phyloP scores from a whole-genome alignment of 2,113 vertebrate genomes.

The Paradoxurus hermaphroditus region DNA sequence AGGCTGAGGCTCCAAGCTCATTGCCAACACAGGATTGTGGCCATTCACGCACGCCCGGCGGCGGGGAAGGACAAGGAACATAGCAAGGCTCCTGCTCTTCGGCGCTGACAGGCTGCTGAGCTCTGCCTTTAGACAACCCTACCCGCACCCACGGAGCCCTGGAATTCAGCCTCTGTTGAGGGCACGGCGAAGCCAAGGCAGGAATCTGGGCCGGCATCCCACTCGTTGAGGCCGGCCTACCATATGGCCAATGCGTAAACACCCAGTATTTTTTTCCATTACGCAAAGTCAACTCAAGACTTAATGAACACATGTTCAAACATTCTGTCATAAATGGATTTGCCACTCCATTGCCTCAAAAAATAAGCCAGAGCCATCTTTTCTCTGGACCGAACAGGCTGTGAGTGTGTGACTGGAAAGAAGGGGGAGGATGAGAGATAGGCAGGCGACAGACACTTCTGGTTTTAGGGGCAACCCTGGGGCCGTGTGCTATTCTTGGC shows the following conservation, averaged over 20 bases:
- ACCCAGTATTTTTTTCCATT: background rate
- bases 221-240: background rate
- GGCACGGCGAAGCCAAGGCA: background rate
- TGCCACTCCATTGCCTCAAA: slow-evolving; percentile 15
- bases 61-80: no score
- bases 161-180: no score
- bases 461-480: background rate
- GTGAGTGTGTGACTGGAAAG: background rate
- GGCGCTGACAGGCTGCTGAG: no score
- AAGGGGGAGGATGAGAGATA: fast-evolving
- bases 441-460: background rate
- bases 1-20: background rate
- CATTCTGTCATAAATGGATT: slow-evolving; percentile 10
- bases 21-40: fast-evolving
- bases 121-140: fast-evolving
- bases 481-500: background rate
- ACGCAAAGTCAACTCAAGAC: background rate
- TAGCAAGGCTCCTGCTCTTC: fast-evolving
- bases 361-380: background rate
- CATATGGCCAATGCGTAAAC: background rate
- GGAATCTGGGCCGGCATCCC: background rate
- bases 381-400: background rate
- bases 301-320: background rate
- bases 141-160: background rate
- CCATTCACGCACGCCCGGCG: fast-evolving